Percentiles rank a stretch among this genome's conserved stretches.
These are phyloP conservation scores for Heliothis peltigera DNA, from an alignment of 2,888 invertebrate species.

Conservation along the genomic window DNA sequence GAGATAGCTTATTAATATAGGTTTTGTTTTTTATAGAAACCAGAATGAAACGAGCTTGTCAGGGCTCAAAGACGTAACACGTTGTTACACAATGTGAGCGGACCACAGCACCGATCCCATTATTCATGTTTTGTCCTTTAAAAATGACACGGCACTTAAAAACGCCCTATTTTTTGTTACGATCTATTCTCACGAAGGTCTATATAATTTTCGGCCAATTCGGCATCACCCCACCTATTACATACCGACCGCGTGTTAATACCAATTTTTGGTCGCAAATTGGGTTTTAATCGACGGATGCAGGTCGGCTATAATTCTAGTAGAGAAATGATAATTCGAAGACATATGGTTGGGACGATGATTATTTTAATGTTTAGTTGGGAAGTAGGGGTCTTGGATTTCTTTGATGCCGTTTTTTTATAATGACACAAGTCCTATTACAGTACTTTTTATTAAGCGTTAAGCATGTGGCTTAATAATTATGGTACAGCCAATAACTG, in stretches of 20 bases:
- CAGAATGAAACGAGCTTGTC: neutral
- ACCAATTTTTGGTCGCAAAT: constrained; percentile 73
- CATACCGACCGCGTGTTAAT: constrained; percentile 44
- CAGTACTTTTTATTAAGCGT: constrained; percentile 44
- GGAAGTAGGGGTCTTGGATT: constrained; percentile 55
- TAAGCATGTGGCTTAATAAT: constrained; percentile 51
- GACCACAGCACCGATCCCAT: neutral
- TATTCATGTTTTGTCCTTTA: neutral
- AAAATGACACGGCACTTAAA: neutral
- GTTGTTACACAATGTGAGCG: neutral
- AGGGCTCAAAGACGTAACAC: neutral
- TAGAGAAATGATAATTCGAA: constrained; percentile 73
- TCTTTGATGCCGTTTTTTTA: constrained; percentile 44
- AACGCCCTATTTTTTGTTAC: constrained; percentile 14
- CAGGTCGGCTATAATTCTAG: constrained; percentile 66
- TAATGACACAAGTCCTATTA: constrained; percentile 57
- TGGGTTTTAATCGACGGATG: constrained; percentile 83
- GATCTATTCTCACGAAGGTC: constrained; percentile 12
- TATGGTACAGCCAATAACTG: constrained; percentile 26
- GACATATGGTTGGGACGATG: constrained; percentile 71
- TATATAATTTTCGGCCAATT: constrained; percentile 64
- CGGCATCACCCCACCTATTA: constrained; percentile 64
- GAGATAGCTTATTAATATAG: neutral
- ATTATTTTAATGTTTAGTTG: constrained; percentile 77
- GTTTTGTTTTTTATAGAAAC: neutral